A percentile compares a stretch with the other conserved stretches of the same genome.
phyloP scores from a whole-genome alignment of 37 sponge, comb jelly and placozoan species.

The Hexactinellida sp. region DNA sequence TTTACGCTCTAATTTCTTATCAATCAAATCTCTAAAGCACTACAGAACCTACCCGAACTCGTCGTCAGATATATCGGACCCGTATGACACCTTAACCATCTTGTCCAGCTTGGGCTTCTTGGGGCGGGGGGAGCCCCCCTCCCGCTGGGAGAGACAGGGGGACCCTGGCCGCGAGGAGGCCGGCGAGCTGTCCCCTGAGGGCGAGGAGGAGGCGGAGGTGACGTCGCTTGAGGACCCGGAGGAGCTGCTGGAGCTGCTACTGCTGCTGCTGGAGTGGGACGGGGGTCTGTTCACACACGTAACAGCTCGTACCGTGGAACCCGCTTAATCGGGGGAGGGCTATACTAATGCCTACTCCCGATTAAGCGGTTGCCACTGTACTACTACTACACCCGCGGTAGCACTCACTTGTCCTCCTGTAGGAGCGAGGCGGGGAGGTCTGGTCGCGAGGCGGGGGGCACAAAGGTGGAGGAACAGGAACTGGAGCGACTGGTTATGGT shows the following conservation, averaged over 20 bases:
- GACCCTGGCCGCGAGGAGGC: not conserved
- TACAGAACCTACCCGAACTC: not conserved
- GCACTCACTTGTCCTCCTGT: not conserved
- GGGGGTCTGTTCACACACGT: not conserved
- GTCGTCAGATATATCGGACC: not conserved
- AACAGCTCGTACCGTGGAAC: no score
- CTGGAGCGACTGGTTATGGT: not conserved
- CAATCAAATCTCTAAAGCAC: not conserved
- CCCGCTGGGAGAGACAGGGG: not conserved
- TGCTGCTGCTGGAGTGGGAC: not conserved
- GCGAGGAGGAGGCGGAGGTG: not conserved
- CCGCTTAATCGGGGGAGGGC: not conserved
- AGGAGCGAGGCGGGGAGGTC: not conserved
- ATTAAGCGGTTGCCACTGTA: not conserved
- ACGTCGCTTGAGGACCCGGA: not conserved
- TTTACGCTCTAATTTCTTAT: not conserved
- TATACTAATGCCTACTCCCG: not conserved
- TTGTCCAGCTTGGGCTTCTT: not conserved
- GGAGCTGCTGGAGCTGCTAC: not conserved
- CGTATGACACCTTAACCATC: not conserved
- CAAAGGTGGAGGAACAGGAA: conserved; percentile 1
- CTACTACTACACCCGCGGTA: not conserved
- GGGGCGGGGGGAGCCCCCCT: not conserved
- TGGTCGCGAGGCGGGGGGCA: not conserved
- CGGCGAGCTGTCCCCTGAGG: not conserved